Percentiles rank a stretch among this genome's conserved stretches.
These are phyloP conservation scores for Ptiloglossa arizonensis DNA, from an alignment of 1,140 invertebrate species.

Conservation along the genomic window DNA sequence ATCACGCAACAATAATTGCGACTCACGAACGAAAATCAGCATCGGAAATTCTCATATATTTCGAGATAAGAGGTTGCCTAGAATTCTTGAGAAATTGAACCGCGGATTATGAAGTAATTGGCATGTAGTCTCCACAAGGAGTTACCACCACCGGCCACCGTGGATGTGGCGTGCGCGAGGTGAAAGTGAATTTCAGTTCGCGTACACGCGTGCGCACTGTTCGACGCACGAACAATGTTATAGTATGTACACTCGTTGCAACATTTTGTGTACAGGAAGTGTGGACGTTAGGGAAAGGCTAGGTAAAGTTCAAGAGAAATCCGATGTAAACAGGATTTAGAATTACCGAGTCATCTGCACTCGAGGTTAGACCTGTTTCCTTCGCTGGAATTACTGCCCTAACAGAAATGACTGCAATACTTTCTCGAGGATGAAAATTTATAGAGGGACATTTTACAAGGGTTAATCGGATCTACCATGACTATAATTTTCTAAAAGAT, in stretches of 20 bases:
- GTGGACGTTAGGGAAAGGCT: not conserved
- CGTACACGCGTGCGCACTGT: conserved; percentile 50
- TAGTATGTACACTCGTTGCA: conserved; percentile 16
- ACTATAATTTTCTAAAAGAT: no score
- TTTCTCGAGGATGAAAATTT: no score
- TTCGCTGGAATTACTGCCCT: no score
- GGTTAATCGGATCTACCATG: no score
- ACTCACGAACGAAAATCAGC: conserved; percentile 1
- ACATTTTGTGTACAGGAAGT: conserved; percentile 50
- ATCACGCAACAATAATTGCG: conserved; percentile 8
- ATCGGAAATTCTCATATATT: conserved; percentile 1
- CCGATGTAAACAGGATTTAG: not conserved
- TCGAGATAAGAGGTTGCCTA: conserved; percentile 17
- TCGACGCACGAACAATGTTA: conserved; percentile 37
- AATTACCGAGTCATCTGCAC: no score
- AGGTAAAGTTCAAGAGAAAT: not conserved
- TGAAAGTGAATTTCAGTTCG: conserved; percentile 74
- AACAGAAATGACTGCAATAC: no score
- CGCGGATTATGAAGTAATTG: conserved; percentile 62
- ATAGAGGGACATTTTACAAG: no score
- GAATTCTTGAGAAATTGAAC: conserved; percentile 51
- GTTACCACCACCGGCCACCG: conserved; percentile 31
- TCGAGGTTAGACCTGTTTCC: no score
- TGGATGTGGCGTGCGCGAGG: conserved; percentile 55
- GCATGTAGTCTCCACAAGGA: conserved; percentile 56